phyloP scores from a whole-genome alignment of 2,113 vertebrate genomes.

The Puffinus mauretanicus region DNA sequence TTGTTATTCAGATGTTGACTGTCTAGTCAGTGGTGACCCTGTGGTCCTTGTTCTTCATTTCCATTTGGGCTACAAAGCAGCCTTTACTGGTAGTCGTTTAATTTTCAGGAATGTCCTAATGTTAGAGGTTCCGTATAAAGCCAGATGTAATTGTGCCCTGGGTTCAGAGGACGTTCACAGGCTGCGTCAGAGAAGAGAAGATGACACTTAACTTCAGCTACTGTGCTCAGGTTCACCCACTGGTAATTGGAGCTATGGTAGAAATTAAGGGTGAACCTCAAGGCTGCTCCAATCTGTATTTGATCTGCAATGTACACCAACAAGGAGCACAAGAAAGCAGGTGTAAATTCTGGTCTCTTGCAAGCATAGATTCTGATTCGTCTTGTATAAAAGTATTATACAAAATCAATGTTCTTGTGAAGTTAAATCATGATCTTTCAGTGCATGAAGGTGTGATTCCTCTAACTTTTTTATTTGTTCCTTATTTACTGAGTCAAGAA shows the following conservation, averaged over 20 bases:
- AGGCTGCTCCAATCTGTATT: not conserved
- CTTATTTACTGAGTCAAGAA: not conserved
- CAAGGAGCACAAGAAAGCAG: not conserved
- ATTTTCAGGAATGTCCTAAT: not conserved
- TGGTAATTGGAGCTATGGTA: not conserved
- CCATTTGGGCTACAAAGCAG: not conserved
- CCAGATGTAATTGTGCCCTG: not conserved
- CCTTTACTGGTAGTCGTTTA: not conserved
- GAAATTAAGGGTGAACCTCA: not conserved
- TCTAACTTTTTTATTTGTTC: not conserved
- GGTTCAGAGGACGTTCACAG: not conserved
- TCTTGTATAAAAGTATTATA: not conserved
- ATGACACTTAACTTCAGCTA: not conserved
- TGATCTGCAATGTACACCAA: not conserved
- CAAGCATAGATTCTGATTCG: not conserved
- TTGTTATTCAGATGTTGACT: not conserved
- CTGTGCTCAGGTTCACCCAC: not conserved
- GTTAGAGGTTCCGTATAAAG: not conserved
- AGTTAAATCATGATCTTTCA: not conserved
- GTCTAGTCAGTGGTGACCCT: not conserved
- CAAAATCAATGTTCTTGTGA: not conserved
- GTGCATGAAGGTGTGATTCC: not conserved
- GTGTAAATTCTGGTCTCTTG: not conserved
- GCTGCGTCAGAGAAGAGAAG: not conserved
- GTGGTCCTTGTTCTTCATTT: not conserved